phyloP scores from a whole-genome alignment of 1,140 invertebrate species.

The Wasmannia auropunctata region DNA sequence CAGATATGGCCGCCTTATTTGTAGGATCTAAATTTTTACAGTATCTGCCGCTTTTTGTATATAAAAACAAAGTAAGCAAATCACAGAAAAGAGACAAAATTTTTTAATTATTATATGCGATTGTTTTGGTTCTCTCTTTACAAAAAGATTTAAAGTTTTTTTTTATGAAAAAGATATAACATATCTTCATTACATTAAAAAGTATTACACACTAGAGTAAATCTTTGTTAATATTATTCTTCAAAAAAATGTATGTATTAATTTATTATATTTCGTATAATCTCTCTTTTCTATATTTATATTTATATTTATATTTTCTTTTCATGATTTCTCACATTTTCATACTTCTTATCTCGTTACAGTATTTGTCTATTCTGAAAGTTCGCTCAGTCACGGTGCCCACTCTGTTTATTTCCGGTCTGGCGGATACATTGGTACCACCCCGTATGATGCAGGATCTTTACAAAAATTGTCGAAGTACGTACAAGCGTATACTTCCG shows the following conservation, averaged over 20 bases:
- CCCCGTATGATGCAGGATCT: conserved; percentile 94
- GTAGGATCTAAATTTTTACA: conserved; percentile 89
- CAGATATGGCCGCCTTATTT: conserved; percentile 94
- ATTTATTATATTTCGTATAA: neutral
- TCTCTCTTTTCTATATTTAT: neutral
- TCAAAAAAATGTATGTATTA: neutral
- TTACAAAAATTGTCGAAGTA: conserved; percentile 89
- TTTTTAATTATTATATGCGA: neutral
- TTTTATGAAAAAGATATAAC: neutral
- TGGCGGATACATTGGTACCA: conserved; percentile 94
- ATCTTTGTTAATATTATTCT: neutral
- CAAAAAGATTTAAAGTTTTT: neutral
- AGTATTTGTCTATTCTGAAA: conserved; percentile 91
- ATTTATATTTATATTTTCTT: conserved; percentile 17
- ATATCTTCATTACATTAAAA: neutral
- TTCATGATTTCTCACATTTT: conserved; percentile 1
- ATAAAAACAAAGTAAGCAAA: conserved; percentile 92
- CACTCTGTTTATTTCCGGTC: conserved; percentile 92
- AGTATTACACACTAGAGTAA: neutral
- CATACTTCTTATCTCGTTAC: conserved; percentile 78
- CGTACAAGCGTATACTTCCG: conserved; percentile 90
- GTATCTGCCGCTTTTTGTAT: conserved; percentile 90
- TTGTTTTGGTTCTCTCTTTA: neutral
- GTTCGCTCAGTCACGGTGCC: conserved; percentile 89
- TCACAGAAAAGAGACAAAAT: neutral